Evolutionary conservation across 1,140 invertebrate genomes (phyloP), one percentile per base, ranked within the genome.

Genomic region (Drosophila simulans): DNA sequence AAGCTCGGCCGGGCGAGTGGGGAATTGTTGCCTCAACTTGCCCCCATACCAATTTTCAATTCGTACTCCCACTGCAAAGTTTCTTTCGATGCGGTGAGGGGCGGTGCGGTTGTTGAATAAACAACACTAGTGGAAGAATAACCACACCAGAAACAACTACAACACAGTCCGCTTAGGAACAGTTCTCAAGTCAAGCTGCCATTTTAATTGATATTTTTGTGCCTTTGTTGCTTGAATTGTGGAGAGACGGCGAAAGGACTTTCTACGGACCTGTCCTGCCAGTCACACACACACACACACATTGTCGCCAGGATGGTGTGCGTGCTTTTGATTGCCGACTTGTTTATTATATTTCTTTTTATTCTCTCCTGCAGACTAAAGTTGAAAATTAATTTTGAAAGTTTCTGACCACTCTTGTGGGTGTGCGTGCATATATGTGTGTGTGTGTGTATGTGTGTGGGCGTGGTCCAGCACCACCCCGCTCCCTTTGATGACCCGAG

Each of bases 301-400:
- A 58, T 77, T 77, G 77, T 79, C 78, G 72, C 70, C 78, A 40
- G 55, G 45, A 58, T 66, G 54, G 54, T 72, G 79, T 72, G 79
- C 60, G 71, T 88, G 84, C 80, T 73, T 89, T 72, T 88, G 83
- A 84, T 89, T 84, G 84, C 68, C 73, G 80, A 68, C 71, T 88
- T 89, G 76, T 77, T 89, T 74, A 84, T 89, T 80, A 80, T 62
- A 89, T 75, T 75, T 60, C 64, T 64, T 62, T 54, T 55, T 60
- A 49, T 68, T 57, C 43, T 43, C 40, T 34, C 42, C 58, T 68
- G 60, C 74, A 82, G 78, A 79, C 52, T 66, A 76, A 86, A 86
- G 83, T 88, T 86, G 56, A 66, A 88, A 86, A 88, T 88, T 88
- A 88, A 88, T 86, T 86, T 86, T 88, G 70, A 81, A 86, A 88